Percentiles rank a stretch among this genome's conserved stretches.
phyloP scores from a whole-genome alignment of 2,888 invertebrate genomes.

The Pristionchus fissidentatus region DNA sequence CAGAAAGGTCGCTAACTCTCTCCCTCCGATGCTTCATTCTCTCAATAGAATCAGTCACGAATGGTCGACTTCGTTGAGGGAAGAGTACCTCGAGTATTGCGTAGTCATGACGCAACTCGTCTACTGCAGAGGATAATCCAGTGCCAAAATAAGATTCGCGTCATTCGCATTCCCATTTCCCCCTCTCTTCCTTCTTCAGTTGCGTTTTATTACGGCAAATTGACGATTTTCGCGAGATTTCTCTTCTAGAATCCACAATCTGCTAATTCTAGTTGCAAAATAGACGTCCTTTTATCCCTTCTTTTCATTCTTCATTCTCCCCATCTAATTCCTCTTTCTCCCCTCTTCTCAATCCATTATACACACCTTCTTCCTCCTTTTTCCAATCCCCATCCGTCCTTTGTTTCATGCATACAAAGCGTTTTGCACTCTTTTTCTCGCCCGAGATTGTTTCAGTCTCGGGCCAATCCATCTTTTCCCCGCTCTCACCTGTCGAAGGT shows the following conservation, averaged over 20 bases:
- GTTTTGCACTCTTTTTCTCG: neutral
- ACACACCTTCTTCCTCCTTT: no score
- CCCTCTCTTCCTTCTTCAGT: neutral
- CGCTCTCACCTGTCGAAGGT: no score
- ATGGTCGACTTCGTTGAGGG: no score
- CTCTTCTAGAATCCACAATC: no score
- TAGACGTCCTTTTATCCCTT: no score
- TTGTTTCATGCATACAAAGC: constrained; percentile 41
- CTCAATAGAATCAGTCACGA: neutral
- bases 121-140: neutral
- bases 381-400: neutral
- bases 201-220: no score
- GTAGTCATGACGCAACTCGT: no score
- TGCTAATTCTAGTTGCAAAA: no score
- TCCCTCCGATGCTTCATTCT: no score
- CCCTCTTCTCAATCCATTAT: neutral
- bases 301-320: neutral
- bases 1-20: neutral
- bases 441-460: neutral
- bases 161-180: neutral
- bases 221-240: no score
- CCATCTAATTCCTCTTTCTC: neutral
- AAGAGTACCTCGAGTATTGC: no score
- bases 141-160: constrained; percentile 22
- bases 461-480: neutral